phyloP scores from a whole-genome alignment of 2,888 invertebrate species.

The Lepeophtheirus nordmannii region DNA sequence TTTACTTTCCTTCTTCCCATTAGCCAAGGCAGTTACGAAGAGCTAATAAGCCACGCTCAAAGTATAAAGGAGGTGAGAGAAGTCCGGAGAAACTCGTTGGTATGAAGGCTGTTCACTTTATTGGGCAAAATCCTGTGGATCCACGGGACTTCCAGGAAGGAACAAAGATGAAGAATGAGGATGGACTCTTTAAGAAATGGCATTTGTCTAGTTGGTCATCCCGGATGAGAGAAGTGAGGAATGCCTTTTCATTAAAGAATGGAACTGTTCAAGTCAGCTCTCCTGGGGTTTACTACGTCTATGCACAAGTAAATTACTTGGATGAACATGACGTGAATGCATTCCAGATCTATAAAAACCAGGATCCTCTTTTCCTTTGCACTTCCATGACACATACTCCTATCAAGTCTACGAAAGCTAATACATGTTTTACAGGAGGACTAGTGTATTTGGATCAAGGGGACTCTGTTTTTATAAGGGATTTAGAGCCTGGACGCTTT shows the following conservation, averaged over 20 bases:
- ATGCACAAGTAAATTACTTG: slow-evolving; percentile 20
- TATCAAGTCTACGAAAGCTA: slow-evolving; percentile 1
- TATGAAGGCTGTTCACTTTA: slow-evolving; percentile 15
- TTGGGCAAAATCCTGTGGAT: background rate
- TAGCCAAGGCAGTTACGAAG: background rate
- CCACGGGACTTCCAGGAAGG: background rate
- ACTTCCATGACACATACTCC: slow-evolving; percentile 18
- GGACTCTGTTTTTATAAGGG: background rate
- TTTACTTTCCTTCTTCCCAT: background rate
- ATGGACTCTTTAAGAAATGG: slow-evolving; percentile 6
- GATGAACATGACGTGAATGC: slow-evolving; percentile 15
- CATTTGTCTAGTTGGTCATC: slow-evolving; percentile 7
- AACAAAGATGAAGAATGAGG: background rate
- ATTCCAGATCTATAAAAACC: slow-evolving; percentile 14
- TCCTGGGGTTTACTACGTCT: slow-evolving; percentile 19
- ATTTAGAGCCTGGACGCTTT: slow-evolving; percentile 11
- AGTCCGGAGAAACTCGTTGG: background rate
- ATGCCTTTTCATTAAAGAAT: background rate
- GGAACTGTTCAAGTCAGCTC: slow-evolving; percentile 1
- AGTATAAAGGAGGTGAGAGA: too few species aligned
- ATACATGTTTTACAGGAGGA: slow-evolving; percentile 20
- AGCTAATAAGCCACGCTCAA: background rate
- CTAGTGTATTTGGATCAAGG: slow-evolving; percentile 13
- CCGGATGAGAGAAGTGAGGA: background rate
- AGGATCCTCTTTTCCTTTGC: slow-evolving; percentile 8